Evolutionary conservation across 2,113 vertebrate genomes (phyloP).

Genomic region (Proterorhinus semilunaris): DNA sequence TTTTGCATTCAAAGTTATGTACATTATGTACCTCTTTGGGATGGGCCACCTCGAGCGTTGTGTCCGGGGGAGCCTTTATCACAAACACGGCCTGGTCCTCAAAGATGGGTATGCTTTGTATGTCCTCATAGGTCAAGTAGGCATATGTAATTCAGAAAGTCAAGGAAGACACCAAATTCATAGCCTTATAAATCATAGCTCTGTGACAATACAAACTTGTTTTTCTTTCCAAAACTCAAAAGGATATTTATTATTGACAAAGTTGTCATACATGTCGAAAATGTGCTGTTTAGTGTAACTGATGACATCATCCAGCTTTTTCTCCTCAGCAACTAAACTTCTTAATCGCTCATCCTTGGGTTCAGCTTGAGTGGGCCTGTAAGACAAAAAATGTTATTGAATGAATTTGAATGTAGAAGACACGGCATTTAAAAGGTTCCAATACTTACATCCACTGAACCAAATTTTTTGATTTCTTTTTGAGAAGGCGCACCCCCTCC

Average conservation of each 20-base stretch:
- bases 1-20: neutral
- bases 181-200: neutral
- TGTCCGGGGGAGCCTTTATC: conserved; percentile 93
- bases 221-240: conserved; percentile 37
- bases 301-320: conserved; percentile 88
- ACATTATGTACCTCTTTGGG: conserved; percentile 83
- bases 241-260: conserved; percentile 92
- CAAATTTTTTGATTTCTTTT: conserved; percentile 93
- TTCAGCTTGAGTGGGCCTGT: conserved; percentile 76
- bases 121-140: conserved; percentile 92
- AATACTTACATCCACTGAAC: conserved; percentile 94
- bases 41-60: conserved; percentile 92
- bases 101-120: conserved; percentile 85
- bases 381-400: neutral
- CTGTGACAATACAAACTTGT: neutral
- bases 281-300: conserved; percentile 83
- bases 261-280: conserved; percentile 84
- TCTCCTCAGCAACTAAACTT: conserved; percentile 85
- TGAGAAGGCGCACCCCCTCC: conserved; percentile 92
- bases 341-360: conserved; percentile 28
- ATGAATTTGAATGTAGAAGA: neutral
- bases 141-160: conserved; percentile 81
- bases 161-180: conserved; percentile 67
- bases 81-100: conserved; percentile 95
- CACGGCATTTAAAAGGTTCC: neutral